Conservation (phyloP, 2,113 vertebrate species). For the Potamarius usumacintae region DNA sequence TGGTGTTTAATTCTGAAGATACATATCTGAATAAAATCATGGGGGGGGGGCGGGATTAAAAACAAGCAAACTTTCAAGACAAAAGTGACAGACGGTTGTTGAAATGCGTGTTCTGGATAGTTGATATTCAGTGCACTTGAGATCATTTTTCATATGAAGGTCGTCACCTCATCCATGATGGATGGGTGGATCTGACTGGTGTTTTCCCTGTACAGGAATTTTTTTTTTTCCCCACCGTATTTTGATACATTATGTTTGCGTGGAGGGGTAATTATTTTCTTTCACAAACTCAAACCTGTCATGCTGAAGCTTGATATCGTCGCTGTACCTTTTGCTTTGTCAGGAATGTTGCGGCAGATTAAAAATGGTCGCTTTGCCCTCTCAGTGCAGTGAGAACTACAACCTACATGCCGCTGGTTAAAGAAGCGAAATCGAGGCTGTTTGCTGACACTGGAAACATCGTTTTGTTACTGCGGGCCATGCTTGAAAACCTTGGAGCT, state of each 20-base stretch:
- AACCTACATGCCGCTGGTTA: background rate
- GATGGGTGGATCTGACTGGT: background rate
- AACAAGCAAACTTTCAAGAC: no score
- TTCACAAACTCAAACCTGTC: background rate
- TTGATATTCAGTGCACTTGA: background rate
- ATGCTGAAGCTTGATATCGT: conserved; percentile 17
- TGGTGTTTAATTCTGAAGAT: no score
- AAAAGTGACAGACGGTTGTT: background rate
- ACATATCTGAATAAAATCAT: no score
- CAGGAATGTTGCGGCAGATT: conserved; percentile 58
- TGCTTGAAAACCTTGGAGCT: conserved; percentile 25
- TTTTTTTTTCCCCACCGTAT: background rate
- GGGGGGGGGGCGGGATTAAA: no score
- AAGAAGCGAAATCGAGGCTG: background rate
- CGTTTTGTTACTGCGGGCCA: background rate
- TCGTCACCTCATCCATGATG: background rate
- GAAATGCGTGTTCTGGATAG: background rate
- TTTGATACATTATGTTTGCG: background rate
- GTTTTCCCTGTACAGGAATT: conserved; percentile 7
- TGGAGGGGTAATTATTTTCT: conserved; percentile 29
- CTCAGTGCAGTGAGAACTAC: conserved; percentile 42
- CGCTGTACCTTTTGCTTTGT: conserved; percentile 47
- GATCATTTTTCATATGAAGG: background rate
- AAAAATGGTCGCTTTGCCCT: conserved; percentile 54
- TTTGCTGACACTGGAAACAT: background rate